Base-by-base conservation (phyloP, 2,797 vertebrate species). In the Syngnathus rostellatus region DNA sequence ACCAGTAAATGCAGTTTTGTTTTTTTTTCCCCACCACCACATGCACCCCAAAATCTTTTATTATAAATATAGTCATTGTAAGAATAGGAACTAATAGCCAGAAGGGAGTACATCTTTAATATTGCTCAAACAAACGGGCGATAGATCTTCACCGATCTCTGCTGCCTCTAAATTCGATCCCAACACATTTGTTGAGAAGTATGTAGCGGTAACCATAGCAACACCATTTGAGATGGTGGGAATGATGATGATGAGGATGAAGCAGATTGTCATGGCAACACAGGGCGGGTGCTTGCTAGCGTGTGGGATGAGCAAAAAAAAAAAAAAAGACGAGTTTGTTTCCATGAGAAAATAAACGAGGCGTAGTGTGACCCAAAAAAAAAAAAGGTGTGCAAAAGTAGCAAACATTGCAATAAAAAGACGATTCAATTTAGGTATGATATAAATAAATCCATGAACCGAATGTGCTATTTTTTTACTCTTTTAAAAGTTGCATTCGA, bases 201-300 rank as follows among this genome's bases (percentile, higher is more conserved):
- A 62, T 69, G 64, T 54, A 54, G 41, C 31, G 0, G 77, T 78
- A 74, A 75, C 81, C 74, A 71, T 62, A 67, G 76, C 38, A 71
- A 79, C 66, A 71, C 64, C 53, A 10, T 63, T 76, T 73, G 76
- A 64, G 66, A 70, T 66, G 72, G 69, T 58, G 75, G 66, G 61
- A 70, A 31, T 31, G 40, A 63, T n/a, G 55, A 59, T 68, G 74
- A 72, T 78, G 77, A 72, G 77, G 77, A 66, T 14, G 76, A 65
- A 37, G 41, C 25, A 84, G 89, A 91, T 91, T 91, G 90, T 92
- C 91, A 88, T 90, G 90, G 86, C 89, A 88, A 86, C 82, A 73
- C 64, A 70, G 70, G 75, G 76, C 77, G 72, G 77, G 65, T 57
- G 55, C 67, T 77, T 65, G 68, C 8, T 10, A 54, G 54, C 23